A percentile compares a stretch with the other conserved stretches of the same genome.
Conservation (phyloP, 2,113 vertebrate genomes). For the Bubalus kerabau region DNA sequence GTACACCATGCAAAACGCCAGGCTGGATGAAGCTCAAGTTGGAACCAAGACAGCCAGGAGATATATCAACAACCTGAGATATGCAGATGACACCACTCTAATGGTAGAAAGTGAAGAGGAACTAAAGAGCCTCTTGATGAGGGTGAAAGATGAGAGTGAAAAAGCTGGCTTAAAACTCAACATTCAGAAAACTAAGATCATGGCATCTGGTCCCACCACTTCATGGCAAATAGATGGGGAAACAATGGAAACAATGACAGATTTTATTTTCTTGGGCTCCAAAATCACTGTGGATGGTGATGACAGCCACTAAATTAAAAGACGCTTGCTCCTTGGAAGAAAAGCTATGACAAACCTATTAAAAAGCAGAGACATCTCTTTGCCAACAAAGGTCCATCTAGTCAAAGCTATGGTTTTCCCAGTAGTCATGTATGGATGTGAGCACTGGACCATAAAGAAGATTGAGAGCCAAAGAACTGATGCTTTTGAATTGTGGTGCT, state of each 20-base stretch:
- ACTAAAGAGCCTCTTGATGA: not conserved
- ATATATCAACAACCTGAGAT: not conserved
- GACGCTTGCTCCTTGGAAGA: not conserved
- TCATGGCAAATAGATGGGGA: not conserved
- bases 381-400: not conserved
- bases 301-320: not conserved
- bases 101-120: not conserved
- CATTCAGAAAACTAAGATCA: not conserved
- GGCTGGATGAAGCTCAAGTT: not conserved
- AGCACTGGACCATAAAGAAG: not conserved
- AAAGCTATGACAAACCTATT: not conserved
- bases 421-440: not conserved
- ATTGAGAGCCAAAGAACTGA: not conserved
- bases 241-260: not conserved
- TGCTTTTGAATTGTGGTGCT: not conserved
- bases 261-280: not conserved
- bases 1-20: not conserved
- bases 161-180: not conserved
- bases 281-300: not conserved
- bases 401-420: not conserved
- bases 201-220: not conserved
- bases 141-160: not conserved
- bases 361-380: not conserved
- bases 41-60: not conserved
- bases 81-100: not conserved